Evolutionary conservation across 2,797 vertebrate species (phyloP), one percentile per base, ranked within the genome.

Genomic region (Anomalospiza imberbis): DNA sequence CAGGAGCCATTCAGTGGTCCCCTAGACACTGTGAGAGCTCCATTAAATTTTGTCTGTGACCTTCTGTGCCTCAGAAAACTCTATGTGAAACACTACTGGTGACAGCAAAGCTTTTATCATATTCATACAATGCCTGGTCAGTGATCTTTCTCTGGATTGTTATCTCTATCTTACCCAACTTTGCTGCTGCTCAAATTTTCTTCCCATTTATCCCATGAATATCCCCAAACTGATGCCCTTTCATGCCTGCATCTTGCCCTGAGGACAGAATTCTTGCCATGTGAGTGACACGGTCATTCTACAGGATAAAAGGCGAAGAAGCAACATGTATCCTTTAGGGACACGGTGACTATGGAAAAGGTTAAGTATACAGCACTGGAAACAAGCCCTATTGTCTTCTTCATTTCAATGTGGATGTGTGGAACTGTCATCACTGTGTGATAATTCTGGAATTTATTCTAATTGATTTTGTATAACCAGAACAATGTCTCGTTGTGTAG

Each of bases 401-500:
- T 68, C 36, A 44, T 77, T 80, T 93, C 79, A 34, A 1, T 45
- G 16, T 40, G 38, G 19, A 24, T 71, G 38, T 65, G 68, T 61
- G 81, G 68, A 77, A 80, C 48, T 96, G 44, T 83, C 80, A 68
- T 62, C 6, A 1, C 31, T 34, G 13, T n/a, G 32, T 79, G 87
- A 87, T 78, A 92, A 90, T 78, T 86, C 51, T 61, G 62, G 28
- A 92, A 92, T 94, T 89, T 84, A 93, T 94, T 94, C 65, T 34
- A 61, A n/a, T 2, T 57, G 60, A 70, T 76, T 87, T 92, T 91
- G 17, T 78, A 63, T 75, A 66, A 58, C 6, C 18, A 71, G 50
- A 96, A 96, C 73, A 85, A 85, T 75, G 26, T 58, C 51, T 85
- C 32, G 8, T 65, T 85, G 45, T 44, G 29, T 38, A 57, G 71